phyloP scores from a whole-genome alignment of 2,888 invertebrate genomes.

The Macroteleia sp. region DNA sequence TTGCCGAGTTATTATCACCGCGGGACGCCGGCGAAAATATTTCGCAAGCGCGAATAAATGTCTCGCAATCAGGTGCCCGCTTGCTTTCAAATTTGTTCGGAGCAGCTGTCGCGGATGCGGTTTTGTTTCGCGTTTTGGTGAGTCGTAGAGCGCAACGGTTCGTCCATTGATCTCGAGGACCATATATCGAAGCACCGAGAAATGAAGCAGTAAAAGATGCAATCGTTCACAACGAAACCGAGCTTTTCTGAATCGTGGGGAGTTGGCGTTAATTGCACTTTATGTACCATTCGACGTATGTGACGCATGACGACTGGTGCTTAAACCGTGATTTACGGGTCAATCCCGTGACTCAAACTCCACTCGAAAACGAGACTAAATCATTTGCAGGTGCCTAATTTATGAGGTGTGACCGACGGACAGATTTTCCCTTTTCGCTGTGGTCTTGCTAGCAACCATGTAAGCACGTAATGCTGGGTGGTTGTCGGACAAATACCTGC shows the following conservation, averaged over 20 bases:
- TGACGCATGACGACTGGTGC: slow-evolving; percentile 61
- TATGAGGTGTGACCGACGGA: slow-evolving; percentile 35
- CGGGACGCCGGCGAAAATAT: slow-evolving; percentile 53
- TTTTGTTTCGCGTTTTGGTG: slow-evolving; percentile 43
- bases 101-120: slow-evolving; percentile 66
- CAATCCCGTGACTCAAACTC: slow-evolving; percentile 41
- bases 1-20: slow-evolving; percentile 74
- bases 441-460: no score
- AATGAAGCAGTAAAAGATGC: slow-evolving; percentile 40
- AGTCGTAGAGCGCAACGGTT: slow-evolving; percentile 4
- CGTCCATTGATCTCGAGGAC: slow-evolving; percentile 29
- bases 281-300: slow-evolving; percentile 67
- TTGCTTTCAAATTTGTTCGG: slow-evolving; percentile 66
- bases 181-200: slow-evolving; percentile 28
- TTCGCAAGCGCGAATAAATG: slow-evolving; percentile 71
- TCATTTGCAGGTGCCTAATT: slow-evolving; percentile 46
- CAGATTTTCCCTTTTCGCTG: no score
- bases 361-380: slow-evolving; percentile 19
- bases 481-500: no score
- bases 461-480: no score
- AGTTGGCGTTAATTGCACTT: slow-evolving; percentile 72
- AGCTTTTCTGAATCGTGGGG: slow-evolving; percentile 67
- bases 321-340: slow-evolving; percentile 62
- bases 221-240: slow-evolving; percentile 39
- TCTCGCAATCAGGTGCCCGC: slow-evolving; percentile 72